These are phyloP conservation scores for Polyommatus iphigenia DNA, from an alignment of 2,888 invertebrate genomes.

Conservation along the genomic window DNA sequence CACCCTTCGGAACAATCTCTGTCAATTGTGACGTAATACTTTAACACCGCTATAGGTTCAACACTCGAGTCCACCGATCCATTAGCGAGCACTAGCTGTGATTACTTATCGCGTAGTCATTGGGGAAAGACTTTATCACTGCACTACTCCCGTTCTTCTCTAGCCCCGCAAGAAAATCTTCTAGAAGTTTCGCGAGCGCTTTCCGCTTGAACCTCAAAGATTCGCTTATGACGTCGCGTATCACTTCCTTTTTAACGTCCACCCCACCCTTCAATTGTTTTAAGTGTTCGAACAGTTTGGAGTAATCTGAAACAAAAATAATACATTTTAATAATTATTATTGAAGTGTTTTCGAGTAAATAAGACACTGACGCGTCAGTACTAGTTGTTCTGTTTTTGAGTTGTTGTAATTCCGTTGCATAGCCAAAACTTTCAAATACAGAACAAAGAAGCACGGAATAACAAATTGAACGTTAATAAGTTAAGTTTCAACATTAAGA, in stretches of 20 bases:
- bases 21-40: slow-evolving; percentile 19
- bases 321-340: no score
- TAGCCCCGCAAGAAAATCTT: slow-evolving; percentile 81
- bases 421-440: no score
- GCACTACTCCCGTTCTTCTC: slow-evolving; percentile 76
- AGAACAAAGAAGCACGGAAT: no score
- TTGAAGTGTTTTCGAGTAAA: no score
- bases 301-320: slow-evolving; percentile 82
- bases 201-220: slow-evolving; percentile 89
- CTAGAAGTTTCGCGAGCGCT: slow-evolving; percentile 83
- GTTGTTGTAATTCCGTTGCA: no score
- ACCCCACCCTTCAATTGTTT: slow-evolving; percentile 85
- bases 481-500: no score
- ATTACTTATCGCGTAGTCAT: slow-evolving; percentile 61
- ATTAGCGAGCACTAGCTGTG: slow-evolving; percentile 64
- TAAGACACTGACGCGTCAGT: no score
- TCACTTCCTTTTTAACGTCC: slow-evolving; percentile 84
- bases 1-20: not conserved
- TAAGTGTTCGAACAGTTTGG: slow-evolving; percentile 84
- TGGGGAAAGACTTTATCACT: slow-evolving; percentile 61
- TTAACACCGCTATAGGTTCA: slow-evolving; percentile 28
- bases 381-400: no score
- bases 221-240: slow-evolving; percentile 87
- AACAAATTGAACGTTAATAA: no score
- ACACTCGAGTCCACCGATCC: slow-evolving; percentile 41